These are phyloP conservation scores for Halocynthia roretzi DNA, from an alignment of 23 tunicate species.

Conservation along the genomic window DNA sequence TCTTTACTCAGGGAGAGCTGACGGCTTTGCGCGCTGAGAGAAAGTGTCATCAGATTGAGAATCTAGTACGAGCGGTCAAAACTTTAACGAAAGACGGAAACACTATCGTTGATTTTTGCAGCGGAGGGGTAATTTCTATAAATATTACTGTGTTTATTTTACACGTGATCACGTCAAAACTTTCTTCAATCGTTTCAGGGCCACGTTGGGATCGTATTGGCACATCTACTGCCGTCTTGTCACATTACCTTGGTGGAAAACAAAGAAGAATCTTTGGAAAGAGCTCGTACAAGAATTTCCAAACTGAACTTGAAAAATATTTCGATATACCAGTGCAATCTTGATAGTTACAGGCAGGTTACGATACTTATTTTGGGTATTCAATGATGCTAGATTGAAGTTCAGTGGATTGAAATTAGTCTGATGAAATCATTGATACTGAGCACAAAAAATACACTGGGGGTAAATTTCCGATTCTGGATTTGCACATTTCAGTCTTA, in stretches of 20 bases:
- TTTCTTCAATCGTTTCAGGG: slow-evolving; percentile 33
- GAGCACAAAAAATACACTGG: no score
- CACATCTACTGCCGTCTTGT: slow-evolving; percentile 69
- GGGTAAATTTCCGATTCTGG: no score
- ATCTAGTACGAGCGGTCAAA: slow-evolving; percentile 40
- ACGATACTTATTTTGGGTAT: neutral
- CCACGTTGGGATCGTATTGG: slow-evolving; percentile 89
- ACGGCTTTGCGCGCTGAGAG: slow-evolving; percentile 60
- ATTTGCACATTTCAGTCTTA: no score
- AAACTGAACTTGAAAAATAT: slow-evolving; percentile 50
- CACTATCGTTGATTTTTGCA: slow-evolving; percentile 89
- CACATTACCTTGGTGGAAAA: slow-evolving; percentile 69
- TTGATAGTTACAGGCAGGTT: slow-evolving; percentile 55
- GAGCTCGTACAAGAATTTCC: slow-evolving; percentile 75
- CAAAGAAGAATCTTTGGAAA: slow-evolving; percentile 86
- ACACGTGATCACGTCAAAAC: neutral
- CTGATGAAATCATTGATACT: no score
- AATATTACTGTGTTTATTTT: neutral
- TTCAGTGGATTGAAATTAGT: neutral
- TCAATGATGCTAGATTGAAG: neutral
- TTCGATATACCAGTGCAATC: slow-evolving; percentile 74
- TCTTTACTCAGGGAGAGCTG: slow-evolving; percentile 59
- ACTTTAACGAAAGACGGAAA: slow-evolving; percentile 51
- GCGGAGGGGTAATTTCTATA: slow-evolving; percentile 74
- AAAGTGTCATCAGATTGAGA: slow-evolving; percentile 92